Evolutionary conservation across 2,888 invertebrate species (phyloP).

Genomic region (Drosophila paucipuncta): DNA sequence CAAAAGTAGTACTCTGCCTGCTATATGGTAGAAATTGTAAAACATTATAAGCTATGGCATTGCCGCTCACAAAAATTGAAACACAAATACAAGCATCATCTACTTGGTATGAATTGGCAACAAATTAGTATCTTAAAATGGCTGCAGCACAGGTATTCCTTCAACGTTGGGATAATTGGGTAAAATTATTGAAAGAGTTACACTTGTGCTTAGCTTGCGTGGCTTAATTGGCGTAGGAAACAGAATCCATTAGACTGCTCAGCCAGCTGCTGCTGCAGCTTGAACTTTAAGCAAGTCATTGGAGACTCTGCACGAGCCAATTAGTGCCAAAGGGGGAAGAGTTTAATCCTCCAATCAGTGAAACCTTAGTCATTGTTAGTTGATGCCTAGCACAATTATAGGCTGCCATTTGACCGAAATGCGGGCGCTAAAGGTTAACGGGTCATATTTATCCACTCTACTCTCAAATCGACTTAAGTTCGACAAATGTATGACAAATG

Average conservation of each 20-base stretch:
- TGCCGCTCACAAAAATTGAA: conserved; percentile 1
- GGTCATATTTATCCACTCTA: conserved; percentile 8
- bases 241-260: conserved; percentile 18
- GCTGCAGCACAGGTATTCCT: conserved; percentile 14
- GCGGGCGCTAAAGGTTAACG: conserved; percentile 42
- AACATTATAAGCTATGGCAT: conserved; percentile 24
- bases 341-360: conserved; percentile 36
- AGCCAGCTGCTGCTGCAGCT: conserved; percentile 37
- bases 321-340: conserved; percentile 42
- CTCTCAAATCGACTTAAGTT: not conserved
- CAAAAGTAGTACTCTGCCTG: not conserved
- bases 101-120: conserved; percentile 19
- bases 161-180: not conserved
- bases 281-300: conserved; percentile 69
- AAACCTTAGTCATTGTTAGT: conserved; percentile 28
- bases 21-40: not conserved
- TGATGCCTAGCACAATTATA: conserved; percentile 55
- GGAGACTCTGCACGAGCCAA: conserved; percentile 67
- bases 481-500: conserved; percentile 45
- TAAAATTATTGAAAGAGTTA: conserved; percentile 6
- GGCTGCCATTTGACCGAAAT: conserved; percentile 29
- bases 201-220: conserved; percentile 17
- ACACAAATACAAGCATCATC: conserved; percentile 10
- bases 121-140: conserved; percentile 19
- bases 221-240: conserved; percentile 31